Evolutionary conservation across 2,797 vertebrate species (phyloP), one percentile per base, ranked within the genome.

Genomic region (Echiichthys vipera): DNA sequence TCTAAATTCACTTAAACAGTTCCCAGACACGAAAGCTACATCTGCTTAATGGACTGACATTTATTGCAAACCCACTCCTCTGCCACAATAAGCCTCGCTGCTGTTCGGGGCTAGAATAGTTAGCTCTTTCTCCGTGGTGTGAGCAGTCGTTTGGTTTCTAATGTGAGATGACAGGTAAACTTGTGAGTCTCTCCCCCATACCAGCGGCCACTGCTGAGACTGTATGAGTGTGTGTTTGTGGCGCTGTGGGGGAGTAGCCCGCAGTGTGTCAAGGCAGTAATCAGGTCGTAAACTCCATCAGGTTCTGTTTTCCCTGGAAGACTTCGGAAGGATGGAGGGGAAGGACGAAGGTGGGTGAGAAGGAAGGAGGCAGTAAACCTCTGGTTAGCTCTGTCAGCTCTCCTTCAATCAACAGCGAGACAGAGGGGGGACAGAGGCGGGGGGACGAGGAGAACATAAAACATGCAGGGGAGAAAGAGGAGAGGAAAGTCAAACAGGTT

Each of bases 281-380:
- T 90, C 89, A 78, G 84, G 80, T 91, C 84, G 43, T 92, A 91
- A 93, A 91, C 83, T 76, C 79, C 88, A 88, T 78, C 82, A 79
- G 78, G 76, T 80, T 84, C 42, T 91, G 85, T 90, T 92, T 90
- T 89, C 78, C 78, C 86, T 89, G 85, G 89, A 84, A 84, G 70
- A 81, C 59, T 68, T 77, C 15, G 29, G 50, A 64, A 40, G 53
- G 57, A 70, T 14, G 42, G 65, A 71, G 64, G 47, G 51, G 71
- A 77, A 78, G 78, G 56, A 71, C 78, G 69, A 74, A 79, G 71
- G 76, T 63, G 78, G 73, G 79, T 51, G 45, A 79, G 50, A 64
- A 74, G 81, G 84, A 83, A 83, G 62, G 61, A 81, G 74, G 85
- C 80, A 81, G 85, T 91, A 87, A 90, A 91, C 85, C 65, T 77